phyloP scores from a whole-genome alignment of 1,140 invertebrate genomes.

The Protaetia brevitarsis region DNA sequence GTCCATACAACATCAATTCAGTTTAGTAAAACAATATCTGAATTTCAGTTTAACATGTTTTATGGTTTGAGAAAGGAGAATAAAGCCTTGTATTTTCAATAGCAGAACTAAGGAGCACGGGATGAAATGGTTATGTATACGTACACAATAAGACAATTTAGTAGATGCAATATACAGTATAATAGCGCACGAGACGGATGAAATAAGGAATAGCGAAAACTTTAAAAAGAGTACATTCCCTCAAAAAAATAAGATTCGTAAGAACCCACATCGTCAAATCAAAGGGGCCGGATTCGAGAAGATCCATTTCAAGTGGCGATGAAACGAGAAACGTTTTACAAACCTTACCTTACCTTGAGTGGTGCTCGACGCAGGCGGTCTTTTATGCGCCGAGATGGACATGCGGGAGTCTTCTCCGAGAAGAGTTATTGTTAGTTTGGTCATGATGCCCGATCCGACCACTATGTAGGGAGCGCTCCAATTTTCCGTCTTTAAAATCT shows the following conservation, averaged over 20 bases:
- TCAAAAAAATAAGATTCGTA: constrained; percentile 7
- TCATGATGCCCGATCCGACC: neutral
- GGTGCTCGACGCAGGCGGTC: neutral
- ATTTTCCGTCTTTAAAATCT: neutral
- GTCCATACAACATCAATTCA: too few relatives aligned
- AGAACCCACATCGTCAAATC: constrained; percentile 12
- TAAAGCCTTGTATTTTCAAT: too few relatives aligned
- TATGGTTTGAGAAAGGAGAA: too few relatives aligned
- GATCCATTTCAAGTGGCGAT: constrained; percentile 5
- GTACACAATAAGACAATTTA: neutral
- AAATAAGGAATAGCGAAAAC: neutral
- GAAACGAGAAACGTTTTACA: constrained; percentile 16
- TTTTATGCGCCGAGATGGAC: neutral
- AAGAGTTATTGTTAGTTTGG: constrained; percentile 12
- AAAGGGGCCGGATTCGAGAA: constrained; percentile 14
- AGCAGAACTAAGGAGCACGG: too few relatives aligned
- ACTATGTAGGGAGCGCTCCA: neutral
- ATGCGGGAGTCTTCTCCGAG: neutral
- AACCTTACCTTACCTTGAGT: constrained; percentile 12
- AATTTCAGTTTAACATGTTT: too few relatives aligned
- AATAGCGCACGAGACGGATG: neutral
- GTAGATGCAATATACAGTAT: neutral
- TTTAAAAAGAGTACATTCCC: constrained; percentile 15
- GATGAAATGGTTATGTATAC: too few relatives aligned
- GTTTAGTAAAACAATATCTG: too few relatives aligned